These are phyloP conservation scores for Ptychodera flava DNA, from an alignment of 35 echinoderm and acorn worm genomes.

Conservation along the genomic window DNA sequence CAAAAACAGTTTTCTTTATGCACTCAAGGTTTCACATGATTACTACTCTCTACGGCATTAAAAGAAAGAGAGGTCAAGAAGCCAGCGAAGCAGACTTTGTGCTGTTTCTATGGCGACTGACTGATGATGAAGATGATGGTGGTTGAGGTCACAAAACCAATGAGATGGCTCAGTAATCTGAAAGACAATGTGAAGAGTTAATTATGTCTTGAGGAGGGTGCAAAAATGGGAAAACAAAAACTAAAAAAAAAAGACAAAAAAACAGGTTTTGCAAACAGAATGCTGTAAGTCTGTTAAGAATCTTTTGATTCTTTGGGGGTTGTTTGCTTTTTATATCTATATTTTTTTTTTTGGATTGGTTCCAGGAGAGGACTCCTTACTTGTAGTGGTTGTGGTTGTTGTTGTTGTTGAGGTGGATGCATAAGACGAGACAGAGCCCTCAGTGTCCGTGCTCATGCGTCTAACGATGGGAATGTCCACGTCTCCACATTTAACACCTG, in stretches of 20 bases:
- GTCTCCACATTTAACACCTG: conserved; percentile 89
- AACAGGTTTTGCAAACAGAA: not conserved
- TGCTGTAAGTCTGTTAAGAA: not conserved
- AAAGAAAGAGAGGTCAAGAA: no score
- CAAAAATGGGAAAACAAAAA: not conserved
- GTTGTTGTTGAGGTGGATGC: conserved; percentile 68
- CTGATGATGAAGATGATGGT: no score
- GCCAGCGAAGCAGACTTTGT: not conserved
- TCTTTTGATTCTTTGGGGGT: not conserved
- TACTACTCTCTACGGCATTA: no score
- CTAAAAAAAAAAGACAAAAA: no score
- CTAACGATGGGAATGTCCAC: conserved; percentile 83
- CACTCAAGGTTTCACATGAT: no score
- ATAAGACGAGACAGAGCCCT: conserved; percentile 33
- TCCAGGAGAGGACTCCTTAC: conserved; percentile 36
- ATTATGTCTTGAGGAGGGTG: not conserved
- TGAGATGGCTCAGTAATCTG: not conserved
- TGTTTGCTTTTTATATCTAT: not conserved
- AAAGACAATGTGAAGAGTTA: not conserved
- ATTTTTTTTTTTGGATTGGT: not conserved
- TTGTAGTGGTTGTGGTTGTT: conserved; percentile 96
- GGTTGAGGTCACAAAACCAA: not conserved
- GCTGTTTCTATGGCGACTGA: not conserved
- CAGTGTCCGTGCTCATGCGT: conserved; percentile 71
- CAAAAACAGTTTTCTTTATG: no score